Base-by-base conservation (phyloP, 2,888 invertebrate genomes). In the Amphipoea oculea region DNA sequence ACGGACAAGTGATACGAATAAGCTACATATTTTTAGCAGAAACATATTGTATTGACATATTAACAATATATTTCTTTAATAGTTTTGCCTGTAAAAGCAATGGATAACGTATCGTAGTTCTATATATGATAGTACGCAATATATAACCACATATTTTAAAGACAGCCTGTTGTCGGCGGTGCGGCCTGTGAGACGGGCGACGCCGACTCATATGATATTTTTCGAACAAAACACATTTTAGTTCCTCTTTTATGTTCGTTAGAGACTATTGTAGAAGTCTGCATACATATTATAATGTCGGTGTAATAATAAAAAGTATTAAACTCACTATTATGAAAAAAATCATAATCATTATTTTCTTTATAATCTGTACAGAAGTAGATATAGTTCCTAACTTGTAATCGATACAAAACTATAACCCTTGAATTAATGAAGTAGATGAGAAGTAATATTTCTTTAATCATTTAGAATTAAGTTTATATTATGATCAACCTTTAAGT, bases 321-420 rank as follows among this genome's bases (percentile, higher is more conserved):
- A 92, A 90, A 87, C 85, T 91, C 88, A 86, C 89, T 92, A 92
- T 89, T 91, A 92, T 90, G 91, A 89, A 90, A 89, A 90, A 90
- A 94, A 93, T 93, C 92, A 88, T 93, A 92, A 92, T 92, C 92
- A 91, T 93, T 92, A 92, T 94, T 94, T 94, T 94, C 92, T 94
- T 93, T 93, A 82, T 87, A 92, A 93, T 93, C 92, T 96, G 96
- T 96, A 96, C 96, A 96, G 96, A 95, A 96, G 96, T 90, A 89
- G 90, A 86, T 90, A 95, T 96, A 96, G 96, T 96, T 96, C 96
- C 96, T 96, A 95, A 96, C 92, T 91, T 95, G 92, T 96, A 96
- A 96, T 96, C 96, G 93, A 96, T 95, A 94, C 94, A 94, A 95
- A 95, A 95, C 93, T 95, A 94, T 96, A 96, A 95, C 94, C 96